Conservation (phyloP, 2,888 invertebrate genomes). For the Drosophila falleni region DNA sequence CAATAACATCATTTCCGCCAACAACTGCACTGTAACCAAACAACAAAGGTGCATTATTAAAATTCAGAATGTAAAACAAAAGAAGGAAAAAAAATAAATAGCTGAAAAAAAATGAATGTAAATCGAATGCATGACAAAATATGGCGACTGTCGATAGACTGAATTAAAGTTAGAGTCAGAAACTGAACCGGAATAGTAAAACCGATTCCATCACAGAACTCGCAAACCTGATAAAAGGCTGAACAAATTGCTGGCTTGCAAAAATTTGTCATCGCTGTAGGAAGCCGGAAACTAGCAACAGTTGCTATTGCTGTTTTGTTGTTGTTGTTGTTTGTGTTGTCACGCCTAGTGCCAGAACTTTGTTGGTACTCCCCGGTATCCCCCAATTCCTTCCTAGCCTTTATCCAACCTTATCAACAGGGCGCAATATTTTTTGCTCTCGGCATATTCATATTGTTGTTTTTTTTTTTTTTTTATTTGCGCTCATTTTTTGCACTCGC, state of each 20-base stretch:
- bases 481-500: constrained; percentile 28
- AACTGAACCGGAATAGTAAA: constrained; percentile 17
- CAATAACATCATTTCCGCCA: constrained; percentile 36
- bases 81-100: neutral
- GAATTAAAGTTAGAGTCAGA: constrained; percentile 9
- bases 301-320: constrained; percentile 43
- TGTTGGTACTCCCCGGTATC: constrained; percentile 36
- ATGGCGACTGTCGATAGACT: constrained; percentile 46
- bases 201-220: constrained; percentile 12
- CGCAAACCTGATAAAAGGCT: constrained; percentile 32
- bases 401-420: constrained; percentile 40
- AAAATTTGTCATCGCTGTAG: constrained; percentile 78
- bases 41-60: constrained; percentile 58
- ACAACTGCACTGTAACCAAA: constrained; percentile 33
- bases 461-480: constrained; percentile 13
- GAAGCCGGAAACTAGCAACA: constrained; percentile 81
- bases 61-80: constrained; percentile 28
- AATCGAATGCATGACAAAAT: constrained; percentile 64
- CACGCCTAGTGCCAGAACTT: constrained; percentile 66
- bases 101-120: constrained; percentile 39
- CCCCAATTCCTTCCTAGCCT: neutral
- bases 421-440: constrained; percentile 35
- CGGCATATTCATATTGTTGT: constrained; percentile 21
- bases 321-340: constrained; percentile 32
- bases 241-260: constrained; percentile 50